phyloP scores from a whole-genome alignment of 2,113 vertebrate genomes.

The Apteryx mantelli region DNA sequence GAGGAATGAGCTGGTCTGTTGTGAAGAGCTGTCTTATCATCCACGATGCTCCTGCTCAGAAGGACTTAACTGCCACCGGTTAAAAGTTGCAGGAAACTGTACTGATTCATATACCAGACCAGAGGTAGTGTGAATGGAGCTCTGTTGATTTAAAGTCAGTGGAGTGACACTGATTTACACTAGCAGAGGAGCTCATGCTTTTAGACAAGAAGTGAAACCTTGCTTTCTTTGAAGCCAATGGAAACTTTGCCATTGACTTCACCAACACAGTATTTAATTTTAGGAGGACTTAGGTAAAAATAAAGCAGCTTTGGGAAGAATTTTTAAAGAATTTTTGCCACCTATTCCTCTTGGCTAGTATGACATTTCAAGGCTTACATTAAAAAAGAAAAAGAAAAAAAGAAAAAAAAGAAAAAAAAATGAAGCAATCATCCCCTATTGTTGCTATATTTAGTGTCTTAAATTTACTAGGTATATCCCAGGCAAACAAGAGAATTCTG shows the following conservation, averaged over 20 bases:
- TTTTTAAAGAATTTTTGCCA: background rate
- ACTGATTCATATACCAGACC: background rate
- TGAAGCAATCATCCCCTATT: background rate
- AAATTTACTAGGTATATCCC: background rate
- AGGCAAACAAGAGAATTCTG: background rate
- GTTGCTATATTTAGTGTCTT: background rate
- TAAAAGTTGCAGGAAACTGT: background rate
- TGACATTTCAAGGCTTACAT: background rate
- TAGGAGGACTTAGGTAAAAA: background rate
- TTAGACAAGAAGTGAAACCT: background rate
- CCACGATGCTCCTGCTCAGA: rapidly evolving
- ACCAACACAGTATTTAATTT: background rate
- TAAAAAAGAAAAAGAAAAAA: background rate
- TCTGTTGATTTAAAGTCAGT: background rate
- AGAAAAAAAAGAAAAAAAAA: background rate
- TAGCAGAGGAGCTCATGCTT: background rate
- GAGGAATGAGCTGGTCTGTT: background rate
- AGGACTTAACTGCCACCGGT: background rate
- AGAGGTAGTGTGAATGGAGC: background rate
- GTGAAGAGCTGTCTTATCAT: background rate
- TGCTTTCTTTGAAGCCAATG: background rate
- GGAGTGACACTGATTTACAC: background rate
- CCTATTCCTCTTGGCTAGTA: background rate
- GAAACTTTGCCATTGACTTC: background rate
- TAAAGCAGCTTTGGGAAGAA: background rate